Base-by-base conservation (phyloP, 2,797 vertebrate species). In the Nannoperca australis region DNA sequence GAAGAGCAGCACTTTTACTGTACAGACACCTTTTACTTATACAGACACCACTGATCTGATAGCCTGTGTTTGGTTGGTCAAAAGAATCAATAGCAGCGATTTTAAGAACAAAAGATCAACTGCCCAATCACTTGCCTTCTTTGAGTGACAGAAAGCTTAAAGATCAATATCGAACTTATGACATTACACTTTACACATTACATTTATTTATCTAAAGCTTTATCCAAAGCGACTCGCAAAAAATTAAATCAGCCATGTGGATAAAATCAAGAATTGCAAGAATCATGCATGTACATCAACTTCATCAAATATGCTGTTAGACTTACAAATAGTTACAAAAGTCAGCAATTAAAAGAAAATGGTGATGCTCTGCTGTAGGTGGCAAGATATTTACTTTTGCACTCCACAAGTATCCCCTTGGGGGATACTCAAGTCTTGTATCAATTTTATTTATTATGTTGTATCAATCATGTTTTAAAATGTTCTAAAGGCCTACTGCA, bases 391-490 rank as follows among this genome's bases (percentile, higher is more conserved):
- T 55, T 64, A 50, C 45, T 34, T 42, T 27, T 68, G 58, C 45
- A 54, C 63, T 40, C 15, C 47, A 20, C 10, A 24, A 65, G 44
- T 27, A 27, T 27, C 24, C 24, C 24, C 24, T 27, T 44, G 55
- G 61, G 32, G 59, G 50, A 65, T 24, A 49, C 53, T 58, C 24
- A 27, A 27, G 24, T 27, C 1, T 27, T 27, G 24, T 27, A 27
- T 27, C 24, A 27, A 27, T 27, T 27, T 27, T 27, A 27, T 27
- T 27, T 27, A 27, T 27, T 27, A 27, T 27, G 24, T 27, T 27
- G 2, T 27, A 27, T 27, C 24, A 65, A 73, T 69, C 40, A 64
- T 36, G 66, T 64, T 68, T 78, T 27, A 27, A 75, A 80, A 68
- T 60, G 65, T 63, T 73, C 24, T 27, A 27, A 27, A 78, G 70